Evolutionary conservation across 2,113 vertebrate species (phyloP), one percentile per base, ranked within the genome.

Genomic region (Neodon shergylaensis): DNA sequence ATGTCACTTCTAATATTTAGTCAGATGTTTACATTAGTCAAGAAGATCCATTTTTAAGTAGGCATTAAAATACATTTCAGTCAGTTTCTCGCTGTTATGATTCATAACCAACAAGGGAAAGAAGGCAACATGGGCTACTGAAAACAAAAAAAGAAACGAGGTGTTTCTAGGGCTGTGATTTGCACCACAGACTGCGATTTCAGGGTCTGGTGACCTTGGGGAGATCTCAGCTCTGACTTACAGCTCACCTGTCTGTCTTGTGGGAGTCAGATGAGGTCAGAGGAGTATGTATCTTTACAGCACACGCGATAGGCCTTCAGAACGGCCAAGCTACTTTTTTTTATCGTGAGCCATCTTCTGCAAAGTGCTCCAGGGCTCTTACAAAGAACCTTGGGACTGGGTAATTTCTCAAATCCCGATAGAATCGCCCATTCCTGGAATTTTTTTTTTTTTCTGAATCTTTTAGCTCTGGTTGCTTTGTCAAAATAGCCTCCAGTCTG

Each of bases 401-500:
- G 28, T 44, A 42, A 58, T 47, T 92, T 88, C 78, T 90, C 65
- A 68, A 66, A 76, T 93, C 31, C 42, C 17, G 31, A 36, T 61
- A 74, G 42, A 63, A 70, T 84, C 74, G 66, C 9, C 7, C 44
- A 47, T 89, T 89, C 85, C 65, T 58, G 65, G 83, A 95, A 73
- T 14, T 78, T 76, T n/a, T 58, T 52, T 52, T 49, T 52, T 82
- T 61, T 65, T 68, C 63, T 24, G 65, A 47, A 83, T 78, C n/a
- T 39, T 36, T 91, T 16, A 88, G 74, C 54, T 88, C 85, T 91
- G 54, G 93, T 93, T 61, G 61, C 44, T 58, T 94, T 84, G n/a
- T 66, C 76, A 73, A 89, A 94, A 78, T 68, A 95, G 58, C 85
- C 84, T 90, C 65, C 44, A 87, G 78, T 92, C 85, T 72, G 39